phyloP scores from a whole-genome alignment of 2,113 vertebrate genomes.

The Microtus pennsylvanicus region DNA sequence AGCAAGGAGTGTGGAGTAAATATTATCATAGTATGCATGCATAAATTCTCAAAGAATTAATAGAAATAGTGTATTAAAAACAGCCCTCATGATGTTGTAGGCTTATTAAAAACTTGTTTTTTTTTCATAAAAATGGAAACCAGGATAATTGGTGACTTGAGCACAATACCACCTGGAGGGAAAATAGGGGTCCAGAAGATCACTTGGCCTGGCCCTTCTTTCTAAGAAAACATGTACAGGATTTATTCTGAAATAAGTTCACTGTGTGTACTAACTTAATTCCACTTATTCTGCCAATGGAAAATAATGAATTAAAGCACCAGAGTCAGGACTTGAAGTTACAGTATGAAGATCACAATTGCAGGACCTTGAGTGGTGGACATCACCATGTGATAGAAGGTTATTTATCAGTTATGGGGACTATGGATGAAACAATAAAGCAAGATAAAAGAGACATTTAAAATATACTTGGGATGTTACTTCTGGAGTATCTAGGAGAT shows the following conservation, averaged over 20 bases:
- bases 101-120: neutral
- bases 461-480: neutral
- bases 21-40: neutral
- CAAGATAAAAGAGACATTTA: neutral
- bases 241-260: neutral
- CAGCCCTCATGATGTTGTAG: neutral
- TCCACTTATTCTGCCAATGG: neutral
- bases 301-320: neutral
- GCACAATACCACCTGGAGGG: neutral
- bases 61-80: neutral
- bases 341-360: neutral
- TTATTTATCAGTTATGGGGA: neutral
- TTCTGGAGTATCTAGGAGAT: neutral
- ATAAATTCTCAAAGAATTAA: neutral
- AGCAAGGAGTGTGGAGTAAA: neutral
- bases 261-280: neutral
- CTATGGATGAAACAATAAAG: neutral
- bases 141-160: neutral
- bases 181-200: neutral
- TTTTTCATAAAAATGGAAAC: neutral
- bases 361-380: neutral
- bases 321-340: neutral
- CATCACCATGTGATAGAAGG: neutral
- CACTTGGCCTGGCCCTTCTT: neutral
- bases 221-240: neutral